A percentile compares a stretch with the other conserved stretches of the same genome.
Conservation (phyloP, 2,113 vertebrate species). For the Nesoenas mayeri region DNA sequence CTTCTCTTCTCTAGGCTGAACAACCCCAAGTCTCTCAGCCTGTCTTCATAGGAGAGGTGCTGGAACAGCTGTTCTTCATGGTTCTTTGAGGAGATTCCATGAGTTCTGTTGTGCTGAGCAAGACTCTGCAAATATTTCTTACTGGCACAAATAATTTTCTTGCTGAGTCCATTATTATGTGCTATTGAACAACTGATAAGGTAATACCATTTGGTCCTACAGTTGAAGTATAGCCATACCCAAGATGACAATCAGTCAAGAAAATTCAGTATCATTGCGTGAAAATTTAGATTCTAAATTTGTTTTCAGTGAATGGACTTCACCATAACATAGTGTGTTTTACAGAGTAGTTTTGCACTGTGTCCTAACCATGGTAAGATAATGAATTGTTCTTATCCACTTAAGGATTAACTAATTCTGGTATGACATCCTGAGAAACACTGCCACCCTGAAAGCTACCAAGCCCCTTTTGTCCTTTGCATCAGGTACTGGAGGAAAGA, state of each 20-base stretch:
- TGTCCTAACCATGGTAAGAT: background rate
- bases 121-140: background rate
- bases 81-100: background rate
- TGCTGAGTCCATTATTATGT: background rate
- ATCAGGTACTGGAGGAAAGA: background rate
- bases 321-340: background rate
- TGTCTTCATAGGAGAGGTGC: too few species aligned
- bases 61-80: too few species aligned
- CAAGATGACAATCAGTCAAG: background rate
- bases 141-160: background rate
- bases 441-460: background rate
- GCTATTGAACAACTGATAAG: background rate
- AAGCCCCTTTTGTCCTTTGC: background rate
- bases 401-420: background rate
- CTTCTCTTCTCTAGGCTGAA: too few species aligned
- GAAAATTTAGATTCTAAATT: constrained; percentile 7
- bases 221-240: background rate
- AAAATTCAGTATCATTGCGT: background rate
- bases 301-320: background rate
- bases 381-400: background rate
- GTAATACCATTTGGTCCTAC: background rate
- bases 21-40: too few species aligned
- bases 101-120: background rate
- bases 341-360: background rate
- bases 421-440: background rate